Evolutionary conservation across 2,113 vertebrate genomes (phyloP), one percentile per base, ranked within the genome.

Genomic region (Arvicanthis niloticus): DNA sequence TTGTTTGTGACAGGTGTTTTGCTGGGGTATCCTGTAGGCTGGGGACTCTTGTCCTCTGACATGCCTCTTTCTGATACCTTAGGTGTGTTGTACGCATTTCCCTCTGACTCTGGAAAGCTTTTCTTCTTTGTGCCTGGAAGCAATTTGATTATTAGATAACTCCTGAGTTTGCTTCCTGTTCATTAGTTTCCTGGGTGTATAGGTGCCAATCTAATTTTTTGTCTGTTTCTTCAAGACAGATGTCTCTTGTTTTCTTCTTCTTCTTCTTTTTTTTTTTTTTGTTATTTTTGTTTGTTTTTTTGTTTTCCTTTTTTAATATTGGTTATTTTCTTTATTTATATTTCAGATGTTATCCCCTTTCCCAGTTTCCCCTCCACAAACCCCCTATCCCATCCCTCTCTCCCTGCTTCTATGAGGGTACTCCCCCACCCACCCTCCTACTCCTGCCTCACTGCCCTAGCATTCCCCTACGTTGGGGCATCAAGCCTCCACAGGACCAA

Each of bases 1-100:
- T 53, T 31, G n/a, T 58, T 91, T 91, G 84, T 53, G 31, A 96
- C 53, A 93, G 77, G 29, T 29, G 34, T 73, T 86, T 92, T 93
- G 42, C 45, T 60, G 37, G 11, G 12, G 15, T 53, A n/a, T 88
- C 65, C 53, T 94, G 53, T 48, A 67, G 9, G 0, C 45, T 85
- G 92, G 80, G 65, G 45, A 7, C n/a, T 34, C 77, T 77, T 77
- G 40, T 21, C 34, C 75, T 91, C 51, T 95, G 56, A 31, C 58
- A 37, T 80, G 34, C 12, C 65, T 58, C 2, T 88, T 75, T 78
- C 88, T 90, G 80, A 92, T 31, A 68, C 76, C 42, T 53, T 89
- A 0, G 24, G 26, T 70, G 24, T 62, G 22, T 67, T 78, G 40
- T 81, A 4, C 45, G 12, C 58, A 29, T 76, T 68, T 89, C 93